Conservation (phyloP, 2,113 vertebrate genomes). For the Chrysemys picta region DNA sequence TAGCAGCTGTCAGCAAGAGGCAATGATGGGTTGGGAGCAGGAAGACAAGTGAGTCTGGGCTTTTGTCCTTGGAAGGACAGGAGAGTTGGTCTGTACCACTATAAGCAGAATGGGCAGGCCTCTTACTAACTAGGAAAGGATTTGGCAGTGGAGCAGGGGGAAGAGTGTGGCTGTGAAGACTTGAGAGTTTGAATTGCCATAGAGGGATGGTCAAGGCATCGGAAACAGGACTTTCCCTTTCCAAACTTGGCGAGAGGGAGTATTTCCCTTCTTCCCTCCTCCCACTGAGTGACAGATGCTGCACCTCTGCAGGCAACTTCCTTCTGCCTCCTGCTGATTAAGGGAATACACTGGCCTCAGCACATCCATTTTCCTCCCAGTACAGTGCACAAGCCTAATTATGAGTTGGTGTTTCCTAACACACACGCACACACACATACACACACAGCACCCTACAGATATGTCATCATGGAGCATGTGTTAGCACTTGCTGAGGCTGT, state of each 20-base stretch:
- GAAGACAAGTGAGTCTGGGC: not conserved
- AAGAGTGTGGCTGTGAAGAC: not conserved
- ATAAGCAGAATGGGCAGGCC: not conserved
- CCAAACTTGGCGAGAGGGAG: not conserved
- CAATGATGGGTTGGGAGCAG: not conserved
- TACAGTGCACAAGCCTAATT: not conserved
- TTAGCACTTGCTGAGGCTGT: rapidly evolving
- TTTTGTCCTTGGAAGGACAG: not conserved
- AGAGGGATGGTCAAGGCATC: not conserved
- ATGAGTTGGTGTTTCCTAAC: not conserved
- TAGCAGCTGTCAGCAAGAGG: not conserved
- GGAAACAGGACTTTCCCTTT: not conserved
- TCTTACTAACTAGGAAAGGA: not conserved
- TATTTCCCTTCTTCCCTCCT: conserved; percentile 38
- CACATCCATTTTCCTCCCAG: not conserved
- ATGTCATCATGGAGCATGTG: rapidly evolving
- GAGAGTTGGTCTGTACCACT: not conserved
- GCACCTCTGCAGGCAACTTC: conserved; percentile 23
- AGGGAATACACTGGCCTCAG: not conserved
- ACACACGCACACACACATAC: too few species aligned
- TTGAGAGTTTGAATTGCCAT: not conserved
- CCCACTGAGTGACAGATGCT: conserved; percentile 7
- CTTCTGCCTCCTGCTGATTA: conserved; percentile 40
- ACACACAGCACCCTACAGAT: rapidly evolving
- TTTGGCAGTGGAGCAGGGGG: not conserved